Evolutionary conservation across 2,113 vertebrate genomes (phyloP).

Genomic region (Lagopus muta): DNA sequence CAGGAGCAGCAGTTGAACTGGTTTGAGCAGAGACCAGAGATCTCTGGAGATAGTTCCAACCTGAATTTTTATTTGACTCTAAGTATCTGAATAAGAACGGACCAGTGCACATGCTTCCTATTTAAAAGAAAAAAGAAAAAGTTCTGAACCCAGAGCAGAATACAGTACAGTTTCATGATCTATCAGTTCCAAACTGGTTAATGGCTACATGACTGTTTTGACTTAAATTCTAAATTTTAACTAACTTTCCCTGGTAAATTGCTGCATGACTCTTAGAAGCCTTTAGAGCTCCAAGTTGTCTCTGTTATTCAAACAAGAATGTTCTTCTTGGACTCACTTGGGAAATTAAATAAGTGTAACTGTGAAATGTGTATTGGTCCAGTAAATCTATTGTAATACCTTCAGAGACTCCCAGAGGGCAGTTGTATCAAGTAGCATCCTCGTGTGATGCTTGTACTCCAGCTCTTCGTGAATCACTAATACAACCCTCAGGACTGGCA

Average conservation of each 20-base stretch:
- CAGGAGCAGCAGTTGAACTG: not conserved
- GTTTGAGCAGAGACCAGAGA: not conserved
- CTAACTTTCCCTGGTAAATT: not conserved
- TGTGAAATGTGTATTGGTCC: not conserved
- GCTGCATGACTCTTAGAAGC: not conserved
- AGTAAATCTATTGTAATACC: conserved; percentile 22
- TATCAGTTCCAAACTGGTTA: not conserved
- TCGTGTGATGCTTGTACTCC: not conserved
- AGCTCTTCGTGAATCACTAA: not conserved
- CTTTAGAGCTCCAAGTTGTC: conserved; percentile 16
- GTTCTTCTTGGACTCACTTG: not conserved
- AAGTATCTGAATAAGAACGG: not conserved
- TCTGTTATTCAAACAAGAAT: conserved; percentile 28
- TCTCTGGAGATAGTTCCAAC: not conserved
- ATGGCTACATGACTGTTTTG: not conserved
- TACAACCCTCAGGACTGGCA: not conserved
- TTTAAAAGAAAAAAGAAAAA: not conserved
- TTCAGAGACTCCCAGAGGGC: not conserved
- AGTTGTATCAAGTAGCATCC: not conserved
- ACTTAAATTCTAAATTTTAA: not conserved
- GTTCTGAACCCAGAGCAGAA: not conserved
- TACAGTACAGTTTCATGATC: not conserved
- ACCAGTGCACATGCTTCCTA: rapidly evolving
- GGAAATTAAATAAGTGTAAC: conserved; percentile 46
- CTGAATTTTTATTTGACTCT: not conserved